A percentile compares a stretch with the other conserved stretches of the same genome.
Evolutionary conservation across 2,888 invertebrate genomes (phyloP).

Genomic region (Aquatica leii): DNA sequence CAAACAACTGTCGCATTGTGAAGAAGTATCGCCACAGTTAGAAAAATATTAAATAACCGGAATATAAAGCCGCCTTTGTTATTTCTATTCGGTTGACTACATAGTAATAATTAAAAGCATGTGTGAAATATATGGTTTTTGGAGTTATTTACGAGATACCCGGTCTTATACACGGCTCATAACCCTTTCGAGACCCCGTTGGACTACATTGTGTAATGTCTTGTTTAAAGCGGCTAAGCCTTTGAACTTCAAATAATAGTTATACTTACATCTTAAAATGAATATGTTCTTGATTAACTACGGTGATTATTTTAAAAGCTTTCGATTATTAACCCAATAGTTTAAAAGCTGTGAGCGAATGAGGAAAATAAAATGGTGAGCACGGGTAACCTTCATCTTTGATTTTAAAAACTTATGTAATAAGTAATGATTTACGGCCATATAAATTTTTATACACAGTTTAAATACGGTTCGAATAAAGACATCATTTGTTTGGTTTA

Average conservation of each 20-base stretch:
- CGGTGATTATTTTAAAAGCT: no score
- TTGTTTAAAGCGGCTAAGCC: constrained; percentile 44
- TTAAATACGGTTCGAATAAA: constrained; percentile 46
- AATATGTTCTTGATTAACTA: not conserved
- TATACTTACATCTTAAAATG: not conserved
- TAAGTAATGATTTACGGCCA: constrained; percentile 43
- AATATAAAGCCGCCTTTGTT: constrained; percentile 43
- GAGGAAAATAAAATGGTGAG: no score
- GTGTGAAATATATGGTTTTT: constrained; percentile 46
- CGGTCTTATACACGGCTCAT: constrained; percentile 44
- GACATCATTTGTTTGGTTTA: constrained; percentile 56
- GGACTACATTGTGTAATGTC: constrained; percentile 47
- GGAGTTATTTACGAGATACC: constrained; percentile 48
- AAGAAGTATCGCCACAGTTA: not conserved
- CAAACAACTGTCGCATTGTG: not conserved
- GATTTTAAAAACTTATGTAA: constrained; percentile 29
- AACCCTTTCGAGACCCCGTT: constrained; percentile 46
- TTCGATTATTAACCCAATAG: no score
- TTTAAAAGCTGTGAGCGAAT: no score
- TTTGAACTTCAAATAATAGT: constrained; percentile 39
- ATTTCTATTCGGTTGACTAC: constrained; percentile 30
- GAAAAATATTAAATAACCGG: constrained; percentile 21
- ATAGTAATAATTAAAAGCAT: constrained; percentile 52
- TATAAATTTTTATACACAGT: constrained; percentile 45
- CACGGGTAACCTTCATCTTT: not conserved